Evolutionary conservation across 1,140 invertebrate genomes (phyloP).

Genomic region (Samia ricini): DNA sequence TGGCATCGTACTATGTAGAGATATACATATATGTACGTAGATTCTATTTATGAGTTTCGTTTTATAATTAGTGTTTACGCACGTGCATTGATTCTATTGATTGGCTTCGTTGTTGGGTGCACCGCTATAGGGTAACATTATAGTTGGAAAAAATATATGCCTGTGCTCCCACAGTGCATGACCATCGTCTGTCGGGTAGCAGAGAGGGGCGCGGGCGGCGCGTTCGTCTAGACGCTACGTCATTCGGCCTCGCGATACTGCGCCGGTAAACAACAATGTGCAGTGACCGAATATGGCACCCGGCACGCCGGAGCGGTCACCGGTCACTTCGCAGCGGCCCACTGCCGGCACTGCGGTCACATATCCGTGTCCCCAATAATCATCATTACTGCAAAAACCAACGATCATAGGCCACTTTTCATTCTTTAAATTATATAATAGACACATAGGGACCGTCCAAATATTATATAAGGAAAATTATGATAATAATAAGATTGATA

Average conservation of each 20-base stretch:
- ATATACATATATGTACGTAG: not conserved
- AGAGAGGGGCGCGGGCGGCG: constrained; percentile 30
- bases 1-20: not conserved
- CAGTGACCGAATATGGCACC: constrained; percentile 75
- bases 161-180: constrained; percentile 61
- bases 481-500: no score
- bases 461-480: no score
- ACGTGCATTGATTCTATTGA: not conserved
- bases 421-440: no score
- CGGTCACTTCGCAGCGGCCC: constrained; percentile 43
- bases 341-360: constrained; percentile 30
- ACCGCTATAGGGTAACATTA: constrained; percentile 59
- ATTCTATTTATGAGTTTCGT: not conserved
- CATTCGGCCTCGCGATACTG: constrained; percentile 73
- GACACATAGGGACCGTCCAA: no score
- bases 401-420: no score
- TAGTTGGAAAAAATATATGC: constrained; percentile 73
- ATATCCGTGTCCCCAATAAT: constrained; percentile 18
- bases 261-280: constrained; percentile 75
- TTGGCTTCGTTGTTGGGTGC: constrained; percentile 16
- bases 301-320: constrained; percentile 44
- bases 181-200: constrained; percentile 25
- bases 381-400: not conserved
- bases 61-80: not conserved
- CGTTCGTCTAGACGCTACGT: constrained; percentile 74